Conservation (phyloP, 2,888 invertebrate genomes). For the Ellobium chinense region DNA sequence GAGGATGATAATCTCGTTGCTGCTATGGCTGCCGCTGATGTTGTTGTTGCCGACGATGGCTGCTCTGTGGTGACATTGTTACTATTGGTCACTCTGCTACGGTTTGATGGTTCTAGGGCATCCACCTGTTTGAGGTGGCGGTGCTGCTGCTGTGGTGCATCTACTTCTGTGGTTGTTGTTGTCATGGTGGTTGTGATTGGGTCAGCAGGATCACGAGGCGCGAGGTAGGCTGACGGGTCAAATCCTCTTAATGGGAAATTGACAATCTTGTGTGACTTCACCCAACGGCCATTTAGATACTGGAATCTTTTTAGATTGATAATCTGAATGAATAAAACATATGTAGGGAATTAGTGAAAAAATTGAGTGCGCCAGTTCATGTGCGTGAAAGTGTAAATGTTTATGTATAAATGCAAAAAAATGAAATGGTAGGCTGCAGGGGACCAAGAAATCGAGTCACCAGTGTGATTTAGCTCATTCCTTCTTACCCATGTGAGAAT, state of each 20-base stretch:
- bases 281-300: conserved; percentile 93
- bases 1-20: not conserved
- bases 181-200: not conserved
- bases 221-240: conserved; percentile 92
- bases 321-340: conserved; percentile 82
- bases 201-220: conserved; percentile 75
- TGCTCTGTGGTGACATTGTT: not conserved
- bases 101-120: not conserved
- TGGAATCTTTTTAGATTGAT: conserved; percentile 95
- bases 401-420: too few species aligned
- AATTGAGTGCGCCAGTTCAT: too few species aligned
- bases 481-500: too few species aligned
- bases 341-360: too few species aligned
- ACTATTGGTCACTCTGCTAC: not conserved
- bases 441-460: too few species aligned
- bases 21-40: not conserved
- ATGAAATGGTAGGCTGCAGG: too few species aligned
- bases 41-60: not conserved
- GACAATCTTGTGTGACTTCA: conserved; percentile 95
- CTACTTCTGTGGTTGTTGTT: not conserved
- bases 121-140: not conserved
- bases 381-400: too few species aligned
- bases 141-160: not conserved
- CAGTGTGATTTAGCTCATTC: too few species aligned
- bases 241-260: conserved; percentile 92